Conservation (phyloP, 1,140 invertebrate genomes). For the Plectus sambesii region DNA sequence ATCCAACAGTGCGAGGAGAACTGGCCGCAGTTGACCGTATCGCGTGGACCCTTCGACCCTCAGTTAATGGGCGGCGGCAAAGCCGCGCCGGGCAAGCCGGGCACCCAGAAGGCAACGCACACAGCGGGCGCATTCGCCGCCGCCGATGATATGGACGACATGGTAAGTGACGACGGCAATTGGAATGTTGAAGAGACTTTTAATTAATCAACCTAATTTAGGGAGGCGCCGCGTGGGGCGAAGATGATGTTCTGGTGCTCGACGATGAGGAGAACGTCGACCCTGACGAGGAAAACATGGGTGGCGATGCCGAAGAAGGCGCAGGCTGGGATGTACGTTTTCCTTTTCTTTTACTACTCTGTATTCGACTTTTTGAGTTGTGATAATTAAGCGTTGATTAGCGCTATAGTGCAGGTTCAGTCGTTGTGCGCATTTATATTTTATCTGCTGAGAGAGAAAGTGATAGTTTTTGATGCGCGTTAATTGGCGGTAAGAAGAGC, state of each 20-base stretch:
- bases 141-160: slow-evolving; percentile 41
- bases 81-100: not conserved
- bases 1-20: slow-evolving; percentile 75
- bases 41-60: slow-evolving; percentile 38
- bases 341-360: slow-evolving; percentile 13
- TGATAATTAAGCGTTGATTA: too few relatives aligned
- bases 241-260: slow-evolving; percentile 67
- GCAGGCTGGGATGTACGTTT: slow-evolving; percentile 45
- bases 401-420: too few relatives aligned
- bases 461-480: not conserved
- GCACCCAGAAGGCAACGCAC: slow-evolving; percentile 25
- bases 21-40: slow-evolving; percentile 77
- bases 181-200: slow-evolving; percentile 53
- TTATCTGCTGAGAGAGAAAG: not conserved
- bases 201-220: too few relatives aligned
- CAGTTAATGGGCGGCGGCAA: slow-evolving; percentile 22
- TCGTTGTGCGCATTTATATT: too few relatives aligned
- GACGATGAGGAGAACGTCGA: slow-evolving; percentile 54
- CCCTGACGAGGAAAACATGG: slow-evolving; percentile 41
- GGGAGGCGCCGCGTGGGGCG: slow-evolving; percentile 78
- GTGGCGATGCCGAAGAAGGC: slow-evolving; percentile 48
- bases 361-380: slow-evolving; percentile 1
- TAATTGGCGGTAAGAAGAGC: not conserved
- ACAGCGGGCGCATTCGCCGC: slow-evolving; percentile 43
- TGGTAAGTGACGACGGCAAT: slow-evolving; percentile 49